Percentiles rank a stretch among this genome's conserved stretches.
phyloP scores from a whole-genome alignment of 2,888 invertebrate species.

The Tanytarsus gracilentus region DNA sequence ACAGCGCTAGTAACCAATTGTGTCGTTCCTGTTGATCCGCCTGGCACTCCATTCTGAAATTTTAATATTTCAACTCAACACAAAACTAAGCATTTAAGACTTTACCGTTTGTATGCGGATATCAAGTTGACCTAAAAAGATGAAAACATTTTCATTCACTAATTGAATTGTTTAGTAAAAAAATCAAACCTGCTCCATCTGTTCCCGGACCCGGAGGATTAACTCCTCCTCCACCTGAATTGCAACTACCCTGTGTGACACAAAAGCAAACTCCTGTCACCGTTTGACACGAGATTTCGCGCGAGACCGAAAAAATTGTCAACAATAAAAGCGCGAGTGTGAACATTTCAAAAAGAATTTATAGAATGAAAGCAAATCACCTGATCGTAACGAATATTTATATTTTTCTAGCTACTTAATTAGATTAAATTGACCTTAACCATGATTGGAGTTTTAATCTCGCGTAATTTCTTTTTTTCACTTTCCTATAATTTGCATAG shows the following conservation, averaged over 20 bases:
- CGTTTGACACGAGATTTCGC: no score
- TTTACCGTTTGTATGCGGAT: conserved; percentile 2
- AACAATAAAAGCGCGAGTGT: no score
- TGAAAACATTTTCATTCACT: background rate
- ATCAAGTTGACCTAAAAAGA: background rate
- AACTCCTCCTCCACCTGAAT: background rate
- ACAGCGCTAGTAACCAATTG: background rate
- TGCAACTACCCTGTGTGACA: background rate
- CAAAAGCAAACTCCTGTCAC: conserved; percentile 5
- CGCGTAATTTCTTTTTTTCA: no score
- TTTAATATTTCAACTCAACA: background rate
- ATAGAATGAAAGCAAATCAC: no score
- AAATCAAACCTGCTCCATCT: conserved; percentile 4
- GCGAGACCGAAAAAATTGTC: no score
- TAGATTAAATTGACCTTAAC: no score
- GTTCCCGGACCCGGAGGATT: background rate
- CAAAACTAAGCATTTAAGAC: background rate
- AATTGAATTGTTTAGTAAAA: background rate
- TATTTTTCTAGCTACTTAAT: no score
- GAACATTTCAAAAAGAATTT: no score
- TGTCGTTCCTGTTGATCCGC: background rate
- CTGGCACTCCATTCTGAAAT: background rate
- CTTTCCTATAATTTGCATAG: no score
- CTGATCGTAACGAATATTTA: no score
- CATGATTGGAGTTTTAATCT: no score